phyloP scores from a whole-genome alignment of 2,888 invertebrate species.

The Nemapogon koenigi region DNA sequence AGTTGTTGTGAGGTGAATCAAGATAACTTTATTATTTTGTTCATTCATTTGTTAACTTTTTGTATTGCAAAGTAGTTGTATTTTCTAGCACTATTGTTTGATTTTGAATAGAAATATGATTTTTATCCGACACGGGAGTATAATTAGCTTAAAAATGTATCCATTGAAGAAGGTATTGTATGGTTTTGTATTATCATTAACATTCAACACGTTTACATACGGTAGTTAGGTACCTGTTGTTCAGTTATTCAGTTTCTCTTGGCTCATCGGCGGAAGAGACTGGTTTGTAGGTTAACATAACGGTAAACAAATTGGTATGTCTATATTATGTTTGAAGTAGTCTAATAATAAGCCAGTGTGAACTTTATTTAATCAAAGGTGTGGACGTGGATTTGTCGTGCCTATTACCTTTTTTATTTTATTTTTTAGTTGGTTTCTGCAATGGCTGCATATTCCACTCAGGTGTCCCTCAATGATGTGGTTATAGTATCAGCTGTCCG shows the following conservation, averaged over 20 bases:
- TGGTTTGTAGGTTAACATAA: constrained; percentile 10
- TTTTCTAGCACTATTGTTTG: no score
- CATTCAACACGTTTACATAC: background rate
- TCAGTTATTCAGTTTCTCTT: background rate
- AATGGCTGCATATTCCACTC: constrained; percentile 51
- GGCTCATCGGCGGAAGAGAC: no score
- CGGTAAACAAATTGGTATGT: constrained; percentile 4
- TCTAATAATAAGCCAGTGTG: no score
- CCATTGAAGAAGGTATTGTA: constrained; percentile 35
- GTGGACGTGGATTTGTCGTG: background rate
- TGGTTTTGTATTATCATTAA: constrained; percentile 5
- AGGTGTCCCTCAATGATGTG: constrained; percentile 79
- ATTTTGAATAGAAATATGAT: no score
- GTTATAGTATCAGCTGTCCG: constrained; percentile 92
- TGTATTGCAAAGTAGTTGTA: no score
- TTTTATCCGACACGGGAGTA: constrained; percentile 37
- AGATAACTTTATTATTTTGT: no score
- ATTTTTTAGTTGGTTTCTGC: constrained; percentile 33
- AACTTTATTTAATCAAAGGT: no score
- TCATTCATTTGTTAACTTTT: no score
- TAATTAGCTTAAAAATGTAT: constrained; percentile 50
- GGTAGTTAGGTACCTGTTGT: background rate
- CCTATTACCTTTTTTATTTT: constrained; percentile 11
- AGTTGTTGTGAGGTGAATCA: no score
- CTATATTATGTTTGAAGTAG: no score